phyloP scores from a whole-genome alignment of 2,888 invertebrate species.

The Scaptomyza tumidula region DNA sequence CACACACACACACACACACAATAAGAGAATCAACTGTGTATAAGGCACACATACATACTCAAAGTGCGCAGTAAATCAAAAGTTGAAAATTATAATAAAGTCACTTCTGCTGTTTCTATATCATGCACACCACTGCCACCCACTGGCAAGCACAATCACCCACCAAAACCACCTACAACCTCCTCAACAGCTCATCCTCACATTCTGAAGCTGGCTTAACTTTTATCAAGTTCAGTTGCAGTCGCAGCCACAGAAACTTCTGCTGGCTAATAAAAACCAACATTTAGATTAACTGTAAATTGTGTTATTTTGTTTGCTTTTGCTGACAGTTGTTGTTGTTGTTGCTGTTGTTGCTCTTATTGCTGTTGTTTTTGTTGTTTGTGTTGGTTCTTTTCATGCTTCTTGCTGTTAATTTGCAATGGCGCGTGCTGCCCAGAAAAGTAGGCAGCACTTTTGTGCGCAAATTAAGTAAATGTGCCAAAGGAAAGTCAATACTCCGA shows the following conservation, averaged over 20 bases:
- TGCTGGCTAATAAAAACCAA: slow-evolving; percentile 74
- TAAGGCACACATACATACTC: slow-evolving; percentile 8
- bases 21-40: slow-evolving; percentile 34
- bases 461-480: slow-evolving; percentile 55
- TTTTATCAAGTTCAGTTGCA: slow-evolving; percentile 76
- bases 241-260: slow-evolving; percentile 65
- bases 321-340: slow-evolving; percentile 52
- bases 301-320: slow-evolving; percentile 74
- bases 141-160: background rate
- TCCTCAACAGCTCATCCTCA: slow-evolving; percentile 3
- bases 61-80: slow-evolving; percentile 74
- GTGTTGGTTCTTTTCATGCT: slow-evolving; percentile 17
- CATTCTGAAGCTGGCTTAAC: slow-evolving; percentile 47
- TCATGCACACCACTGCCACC: slow-evolving; percentile 53
- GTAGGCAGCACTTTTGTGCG: slow-evolving; percentile 72
- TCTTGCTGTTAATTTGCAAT: slow-evolving; percentile 63
- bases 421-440: slow-evolving; percentile 66
- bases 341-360: slow-evolving; percentile 19
- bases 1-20: slow-evolving; percentile 27
- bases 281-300: slow-evolving; percentile 80
- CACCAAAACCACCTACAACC: background rate
- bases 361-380: slow-evolving; percentile 12
- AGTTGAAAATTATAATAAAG: slow-evolving; percentile 80
- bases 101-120: slow-evolving; percentile 74
- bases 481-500: slow-evolving; percentile 61